These are phyloP conservation scores for Hirtodrosophila duncani DNA, from an alignment of 2,888 invertebrate species.

Conservation along the genomic window DNA sequence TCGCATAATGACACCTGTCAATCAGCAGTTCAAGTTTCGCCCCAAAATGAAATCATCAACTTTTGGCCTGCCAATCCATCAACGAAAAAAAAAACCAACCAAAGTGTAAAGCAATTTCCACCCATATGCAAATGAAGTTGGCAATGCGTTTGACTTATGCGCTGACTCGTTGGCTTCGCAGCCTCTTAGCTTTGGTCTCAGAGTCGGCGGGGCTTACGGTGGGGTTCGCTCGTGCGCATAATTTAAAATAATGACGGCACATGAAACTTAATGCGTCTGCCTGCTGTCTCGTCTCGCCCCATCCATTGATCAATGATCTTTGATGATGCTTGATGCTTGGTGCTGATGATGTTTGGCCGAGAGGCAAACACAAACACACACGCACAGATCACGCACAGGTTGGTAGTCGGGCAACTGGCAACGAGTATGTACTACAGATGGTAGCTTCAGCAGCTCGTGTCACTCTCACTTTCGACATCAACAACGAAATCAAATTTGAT, in stretches of 20 bases:
- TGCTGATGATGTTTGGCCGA: conserved; percentile 21
- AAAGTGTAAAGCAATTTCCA: conserved; percentile 55
- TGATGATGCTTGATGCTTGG: conserved; percentile 47
- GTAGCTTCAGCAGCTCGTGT: conserved; percentile 41
- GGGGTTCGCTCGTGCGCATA: conserved; percentile 67
- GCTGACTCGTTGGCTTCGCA: conserved; percentile 34
- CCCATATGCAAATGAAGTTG: conserved; percentile 59
- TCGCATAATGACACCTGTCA: conserved; percentile 12
- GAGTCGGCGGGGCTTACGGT: not conserved
- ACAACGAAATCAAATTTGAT: conserved; percentile 41
- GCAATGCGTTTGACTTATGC: conserved; percentile 60
- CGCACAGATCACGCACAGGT: conserved; percentile 27
- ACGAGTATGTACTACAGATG: not conserved
- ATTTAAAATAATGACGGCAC: conserved; percentile 68
- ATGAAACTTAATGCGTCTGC: conserved; percentile 71
- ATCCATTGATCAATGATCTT: conserved; percentile 17
- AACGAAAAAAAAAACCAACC: conserved; percentile 34
- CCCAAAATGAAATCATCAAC: conserved; percentile 58
- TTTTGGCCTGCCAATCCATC: conserved; percentile 51
- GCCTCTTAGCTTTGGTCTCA: conserved; percentile 9
- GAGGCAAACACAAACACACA: conserved; percentile 48
- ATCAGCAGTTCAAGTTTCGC: conserved; percentile 4
- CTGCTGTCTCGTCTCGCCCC: too few species aligned
- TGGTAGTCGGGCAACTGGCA: conserved; percentile 25
- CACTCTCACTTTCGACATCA: conserved; percentile 64